Percentiles rank a stretch among this genome's conserved stretches.
These are phyloP conservation scores for Scomber scombrus DNA, from an alignment of 2,113 vertebrate species.

Conservation along the genomic window DNA sequence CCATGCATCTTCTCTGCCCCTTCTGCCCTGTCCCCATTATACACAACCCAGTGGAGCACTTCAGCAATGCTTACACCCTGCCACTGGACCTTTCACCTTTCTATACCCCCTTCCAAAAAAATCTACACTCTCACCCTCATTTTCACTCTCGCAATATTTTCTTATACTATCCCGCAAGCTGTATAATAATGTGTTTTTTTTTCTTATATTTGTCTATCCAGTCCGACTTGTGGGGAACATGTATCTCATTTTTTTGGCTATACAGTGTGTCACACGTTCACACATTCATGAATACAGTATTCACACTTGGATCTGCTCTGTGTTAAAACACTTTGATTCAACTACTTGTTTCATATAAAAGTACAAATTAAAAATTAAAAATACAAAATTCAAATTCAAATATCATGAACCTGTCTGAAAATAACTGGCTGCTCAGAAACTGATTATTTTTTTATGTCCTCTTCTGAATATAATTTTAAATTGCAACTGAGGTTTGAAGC, in stretches of 20 bases:
- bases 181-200: constrained; percentile 4
- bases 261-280: constrained; percentile 7
- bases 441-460: too few relatives aligned
- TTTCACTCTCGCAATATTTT: constrained; percentile 24
- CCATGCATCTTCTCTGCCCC: constrained; percentile 62
- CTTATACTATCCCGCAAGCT: constrained; percentile 12
- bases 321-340: constrained; percentile 10
- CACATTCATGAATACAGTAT: constrained; percentile 23
- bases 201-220: constrained; percentile 34
- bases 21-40: constrained; percentile 58
- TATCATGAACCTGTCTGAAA: background rate
- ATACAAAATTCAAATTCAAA: too few relatives aligned
- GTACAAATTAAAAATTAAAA: too few relatives aligned
- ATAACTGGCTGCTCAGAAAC: background rate
- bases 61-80: constrained; percentile 46
- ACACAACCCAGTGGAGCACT: constrained; percentile 73
- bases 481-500: background rate
- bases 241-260: background rate
- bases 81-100: constrained; percentile 36
- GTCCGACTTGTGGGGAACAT: constrained; percentile 4
- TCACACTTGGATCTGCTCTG: background rate
- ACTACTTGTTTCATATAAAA: background rate
- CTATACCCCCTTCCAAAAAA: constrained; percentile 8
- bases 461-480: background rate
- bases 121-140: too few relatives aligned